Evolutionary conservation across 37 sponge, comb jelly and placozoan genomes (phyloP).

Genomic region (Axinella damicornis): DNA sequence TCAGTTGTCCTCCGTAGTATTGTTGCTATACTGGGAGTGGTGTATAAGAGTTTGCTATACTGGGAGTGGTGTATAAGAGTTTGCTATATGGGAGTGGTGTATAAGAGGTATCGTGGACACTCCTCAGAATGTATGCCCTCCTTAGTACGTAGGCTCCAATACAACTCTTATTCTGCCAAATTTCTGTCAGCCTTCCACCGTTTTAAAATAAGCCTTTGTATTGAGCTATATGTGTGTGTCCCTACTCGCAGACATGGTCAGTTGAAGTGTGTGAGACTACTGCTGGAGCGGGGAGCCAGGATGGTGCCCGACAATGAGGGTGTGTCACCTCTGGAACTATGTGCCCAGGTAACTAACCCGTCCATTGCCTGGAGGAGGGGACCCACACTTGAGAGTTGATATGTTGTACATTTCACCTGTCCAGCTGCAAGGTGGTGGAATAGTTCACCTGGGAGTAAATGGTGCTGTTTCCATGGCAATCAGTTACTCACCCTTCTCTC

Average conservation of each 20-base stretch:
- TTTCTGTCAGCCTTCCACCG: no score
- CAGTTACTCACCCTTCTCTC: neutral
- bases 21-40: neutral
- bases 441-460: no score
- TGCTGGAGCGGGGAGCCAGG: constrained; percentile 59
- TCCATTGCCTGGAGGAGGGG: no score
- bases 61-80: neutral
- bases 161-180: no score
- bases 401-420: constrained; percentile 1
- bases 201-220: no score
- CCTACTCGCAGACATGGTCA: constrained; percentile 91
- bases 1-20: no score
- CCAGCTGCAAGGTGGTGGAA: no score
- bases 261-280: constrained; percentile 66
- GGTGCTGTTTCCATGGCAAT: neutral
- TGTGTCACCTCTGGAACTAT: constrained; percentile 67
- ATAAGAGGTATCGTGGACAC: no score
- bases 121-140: neutral
- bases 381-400: no score
- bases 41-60: neutral
- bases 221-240: no score
- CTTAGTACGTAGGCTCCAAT: no score
- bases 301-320: constrained; percentile 57
- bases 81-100: neutral
- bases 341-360: constrained; percentile 61